Evolutionary conservation across 2,113 vertebrate species (phyloP).

Genomic region (Sterna hirundo): DNA sequence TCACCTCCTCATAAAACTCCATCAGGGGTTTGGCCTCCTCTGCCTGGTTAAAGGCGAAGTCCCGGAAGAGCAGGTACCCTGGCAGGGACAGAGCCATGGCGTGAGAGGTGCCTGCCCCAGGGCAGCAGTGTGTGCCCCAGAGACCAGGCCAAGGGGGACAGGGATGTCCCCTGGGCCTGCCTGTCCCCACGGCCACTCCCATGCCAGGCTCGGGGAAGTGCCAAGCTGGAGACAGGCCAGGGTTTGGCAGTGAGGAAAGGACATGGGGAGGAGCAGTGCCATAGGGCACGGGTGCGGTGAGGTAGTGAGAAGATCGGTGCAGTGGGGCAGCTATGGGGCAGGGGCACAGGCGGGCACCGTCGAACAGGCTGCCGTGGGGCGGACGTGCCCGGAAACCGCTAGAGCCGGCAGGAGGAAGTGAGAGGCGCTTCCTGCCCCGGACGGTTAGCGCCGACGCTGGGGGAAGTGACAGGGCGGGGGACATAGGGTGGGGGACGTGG

Average conservation of each 20-base stretch:
- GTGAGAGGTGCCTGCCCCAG: neutral
- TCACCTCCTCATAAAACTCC: conserved; percentile 80
- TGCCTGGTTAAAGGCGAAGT: conserved; percentile 75
- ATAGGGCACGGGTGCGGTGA: rapidly evolving
- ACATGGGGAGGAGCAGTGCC: neutral
- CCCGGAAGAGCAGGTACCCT: conserved; percentile 79
- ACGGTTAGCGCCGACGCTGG: neutral
- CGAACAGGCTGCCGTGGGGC: neutral
- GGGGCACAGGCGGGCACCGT: neutral
- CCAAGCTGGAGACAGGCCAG: neutral
- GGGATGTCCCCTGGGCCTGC: neutral
- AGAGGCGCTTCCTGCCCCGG: conserved; percentile 47
- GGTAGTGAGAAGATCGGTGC: neutral
- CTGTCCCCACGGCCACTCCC: neutral
- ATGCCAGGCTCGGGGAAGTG: neutral
- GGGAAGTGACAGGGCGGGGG: conserved; percentile 31
- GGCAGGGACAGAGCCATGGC: neutral
- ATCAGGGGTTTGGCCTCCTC: conserved; percentile 79
- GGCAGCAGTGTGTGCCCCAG: rapidly evolving
- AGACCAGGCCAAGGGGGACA: neutral
- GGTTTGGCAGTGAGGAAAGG: neutral
- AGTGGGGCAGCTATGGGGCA: neutral
- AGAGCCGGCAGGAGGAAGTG: conserved; percentile 45
- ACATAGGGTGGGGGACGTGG: neutral
- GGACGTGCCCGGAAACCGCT: conserved; percentile 57